These are phyloP conservation scores for Sabatieria punctata DNA, from an alignment of 2,888 invertebrate species.

Conservation along the genomic window DNA sequence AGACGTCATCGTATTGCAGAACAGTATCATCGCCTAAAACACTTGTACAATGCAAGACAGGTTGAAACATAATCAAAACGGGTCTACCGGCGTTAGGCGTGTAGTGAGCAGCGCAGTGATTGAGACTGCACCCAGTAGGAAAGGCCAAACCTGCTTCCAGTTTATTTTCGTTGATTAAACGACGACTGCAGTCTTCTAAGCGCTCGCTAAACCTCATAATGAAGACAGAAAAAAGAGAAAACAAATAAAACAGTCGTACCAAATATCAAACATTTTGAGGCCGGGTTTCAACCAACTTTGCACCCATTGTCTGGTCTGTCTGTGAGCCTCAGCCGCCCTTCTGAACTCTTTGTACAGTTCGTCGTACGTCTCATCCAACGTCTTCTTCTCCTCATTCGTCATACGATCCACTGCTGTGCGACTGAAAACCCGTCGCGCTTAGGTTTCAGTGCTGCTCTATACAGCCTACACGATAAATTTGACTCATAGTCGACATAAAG, in stretches of 20 bases:
- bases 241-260: slow-evolving; percentile 34
- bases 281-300: slow-evolving; percentile 88
- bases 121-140: slow-evolving; percentile 94
- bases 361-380: slow-evolving; percentile 69
- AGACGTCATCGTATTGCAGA: slow-evolving; percentile 82
- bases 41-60: too few relatives aligned
- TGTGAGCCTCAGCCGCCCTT: slow-evolving; percentile 89
- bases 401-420: slow-evolving; percentile 26
- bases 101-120: slow-evolving; percentile 97
- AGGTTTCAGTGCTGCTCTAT: too few relatives aligned
- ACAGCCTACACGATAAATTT: too few relatives aligned
- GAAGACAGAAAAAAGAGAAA: slow-evolving; percentile 2
- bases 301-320: slow-evolving; percentile 83
- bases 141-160: slow-evolving; percentile 69
- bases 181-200: slow-evolving; percentile 73
- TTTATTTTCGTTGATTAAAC: slow-evolving; percentile 80
- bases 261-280: slow-evolving; percentile 97
- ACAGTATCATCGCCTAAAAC: too few relatives aligned
- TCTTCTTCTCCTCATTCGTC: slow-evolving; percentile 49
- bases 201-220: slow-evolving; percentile 47
- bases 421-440: too few relatives aligned
- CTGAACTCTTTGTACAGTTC: slow-evolving; percentile 87
- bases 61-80: too few relatives aligned
- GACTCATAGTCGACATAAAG: neutral
- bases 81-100: slow-evolving; percentile 96